Percentiles rank a stretch among this genome's conserved stretches.
phyloP scores from a whole-genome alignment of 2,888 invertebrate species.

The Ametastegia equiseti region DNA sequence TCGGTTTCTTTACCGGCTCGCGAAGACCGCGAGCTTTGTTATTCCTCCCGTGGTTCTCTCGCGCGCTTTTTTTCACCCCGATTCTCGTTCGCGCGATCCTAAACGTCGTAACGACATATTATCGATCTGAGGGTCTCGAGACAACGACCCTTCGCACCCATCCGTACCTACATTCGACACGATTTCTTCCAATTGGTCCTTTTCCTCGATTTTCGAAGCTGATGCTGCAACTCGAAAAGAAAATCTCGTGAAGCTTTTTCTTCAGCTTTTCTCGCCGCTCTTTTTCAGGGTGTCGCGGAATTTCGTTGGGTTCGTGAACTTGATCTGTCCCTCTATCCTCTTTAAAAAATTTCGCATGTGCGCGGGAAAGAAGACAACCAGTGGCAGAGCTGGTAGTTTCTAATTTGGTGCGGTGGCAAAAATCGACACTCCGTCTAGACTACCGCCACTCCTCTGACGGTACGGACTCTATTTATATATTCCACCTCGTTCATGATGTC shows the following conservation, averaged over 20 bases:
- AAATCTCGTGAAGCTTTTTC: background rate
- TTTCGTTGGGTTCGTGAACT: slow-evolving; percentile 45
- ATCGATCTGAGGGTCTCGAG: slow-evolving; percentile 41
- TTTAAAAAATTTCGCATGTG: slow-evolving; percentile 68
- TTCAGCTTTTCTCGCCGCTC: background rate
- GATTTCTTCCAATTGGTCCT: background rate
- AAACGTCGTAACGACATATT: slow-evolving; percentile 44
- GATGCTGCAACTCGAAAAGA: slow-evolving; percentile 25
- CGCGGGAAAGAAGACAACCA: slow-evolving; percentile 55
- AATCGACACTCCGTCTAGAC: slow-evolving; percentile 72
- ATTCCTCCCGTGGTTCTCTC: slow-evolving; percentile 27
- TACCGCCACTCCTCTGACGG: slow-evolving; percentile 58
- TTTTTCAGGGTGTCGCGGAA: slow-evolving; percentile 37
- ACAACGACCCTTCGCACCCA: slow-evolving; percentile 24
- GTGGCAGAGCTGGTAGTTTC: slow-evolving; percentile 58
- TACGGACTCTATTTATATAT: slow-evolving; percentile 72
- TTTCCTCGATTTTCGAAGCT: slow-evolving; percentile 23
- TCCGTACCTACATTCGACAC: slow-evolving; percentile 3
- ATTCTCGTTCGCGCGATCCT: slow-evolving; percentile 37
- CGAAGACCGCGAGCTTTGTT: slow-evolving; percentile 28
- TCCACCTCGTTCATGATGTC: slow-evolving; percentile 65
- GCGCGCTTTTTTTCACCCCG: background rate
- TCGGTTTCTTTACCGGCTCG: slow-evolving; percentile 35
- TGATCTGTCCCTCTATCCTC: slow-evolving; percentile 60
- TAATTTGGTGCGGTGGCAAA: slow-evolving; percentile 68